These are phyloP conservation scores for Speoplatyrhinus poulsoni DNA, from an alignment of 2,113 vertebrate species.

Conservation along the genomic window DNA sequence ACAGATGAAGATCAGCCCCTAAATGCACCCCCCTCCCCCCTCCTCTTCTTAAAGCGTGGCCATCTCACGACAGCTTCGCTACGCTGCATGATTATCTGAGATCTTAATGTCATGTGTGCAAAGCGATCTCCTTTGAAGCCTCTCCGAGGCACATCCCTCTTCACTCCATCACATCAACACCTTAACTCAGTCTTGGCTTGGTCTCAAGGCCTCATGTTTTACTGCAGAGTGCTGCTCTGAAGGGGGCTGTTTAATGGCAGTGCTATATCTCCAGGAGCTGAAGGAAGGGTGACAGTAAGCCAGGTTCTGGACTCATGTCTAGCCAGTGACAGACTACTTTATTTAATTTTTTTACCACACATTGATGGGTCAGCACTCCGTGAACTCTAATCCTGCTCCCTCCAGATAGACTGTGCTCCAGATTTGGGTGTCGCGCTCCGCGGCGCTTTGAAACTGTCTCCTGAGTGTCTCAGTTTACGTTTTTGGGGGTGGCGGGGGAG, in stretches of 20 bases:
- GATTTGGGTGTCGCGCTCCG: slow-evolving; percentile 45
- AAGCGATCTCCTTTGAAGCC: slow-evolving; percentile 71
- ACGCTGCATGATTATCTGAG: slow-evolving; percentile 67
- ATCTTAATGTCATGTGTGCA: slow-evolving; percentile 74
- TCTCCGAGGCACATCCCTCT: slow-evolving; percentile 46
- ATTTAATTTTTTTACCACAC: neutral
- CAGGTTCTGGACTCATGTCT: slow-evolving; percentile 38
- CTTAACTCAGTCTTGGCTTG: slow-evolving; percentile 63
- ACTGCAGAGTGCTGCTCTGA: slow-evolving; percentile 52
- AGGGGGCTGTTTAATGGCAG: slow-evolving; percentile 47
- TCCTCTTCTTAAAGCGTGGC: slow-evolving; percentile 35
- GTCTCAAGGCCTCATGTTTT: slow-evolving; percentile 62
- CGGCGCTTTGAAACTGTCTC: slow-evolving; percentile 60
- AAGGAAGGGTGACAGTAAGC: slow-evolving; percentile 13
- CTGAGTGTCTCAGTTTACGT: slow-evolving; percentile 60
- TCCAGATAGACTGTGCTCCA: slow-evolving; percentile 45
- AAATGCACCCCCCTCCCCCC: slow-evolving; percentile 43
- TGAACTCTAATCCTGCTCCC: slow-evolving; percentile 12
- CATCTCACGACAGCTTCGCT: slow-evolving; percentile 53
- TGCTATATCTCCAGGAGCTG: slow-evolving; percentile 21
- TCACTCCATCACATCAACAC: slow-evolving; percentile 68
- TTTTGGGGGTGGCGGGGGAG: slow-evolving; percentile 40
- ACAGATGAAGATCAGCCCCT: slow-evolving; percentile 38
- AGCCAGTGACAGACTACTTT: slow-evolving; percentile 23
- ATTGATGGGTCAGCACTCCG: slow-evolving; percentile 22